phyloP scores from a whole-genome alignment of 2,797 vertebrate species.

The Monodelphis domestica region DNA sequence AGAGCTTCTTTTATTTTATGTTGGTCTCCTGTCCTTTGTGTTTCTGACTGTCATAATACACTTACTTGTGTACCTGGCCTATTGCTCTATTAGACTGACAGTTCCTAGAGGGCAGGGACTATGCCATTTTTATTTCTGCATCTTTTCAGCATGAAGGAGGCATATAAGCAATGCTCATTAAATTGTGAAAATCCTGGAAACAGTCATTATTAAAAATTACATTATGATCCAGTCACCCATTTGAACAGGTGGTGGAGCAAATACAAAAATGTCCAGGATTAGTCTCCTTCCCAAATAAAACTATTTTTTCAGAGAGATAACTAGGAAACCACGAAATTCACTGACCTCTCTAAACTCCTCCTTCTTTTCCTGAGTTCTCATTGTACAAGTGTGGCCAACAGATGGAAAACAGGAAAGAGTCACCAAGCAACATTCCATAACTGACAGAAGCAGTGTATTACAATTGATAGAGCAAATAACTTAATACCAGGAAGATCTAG shows the following conservation, averaged over 20 bases:
- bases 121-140: neutral
- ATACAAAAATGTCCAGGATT: neutral
- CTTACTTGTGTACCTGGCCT: neutral
- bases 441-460: neutral
- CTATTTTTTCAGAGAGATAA: no score
- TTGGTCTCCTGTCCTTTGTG: neutral
- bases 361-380: neutral
- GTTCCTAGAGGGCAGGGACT: neutral
- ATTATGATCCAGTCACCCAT: neutral
- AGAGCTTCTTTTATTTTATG: neutral
- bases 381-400: neutral
- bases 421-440: neutral
- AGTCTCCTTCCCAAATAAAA: neutral
- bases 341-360: neutral
- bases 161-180: neutral
- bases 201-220: neutral
- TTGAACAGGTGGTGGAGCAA: neutral
- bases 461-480: neutral
- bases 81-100: neutral
- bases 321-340: no score
- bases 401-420: neutral
- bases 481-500: neutral
- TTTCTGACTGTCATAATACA: neutral
- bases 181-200: neutral
- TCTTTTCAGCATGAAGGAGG: neutral